Percentiles rank a stretch among this genome's conserved stretches.
Evolutionary conservation across 2,888 invertebrate genomes (phyloP).

Genomic region (Amphiduros pacificus): DNA sequence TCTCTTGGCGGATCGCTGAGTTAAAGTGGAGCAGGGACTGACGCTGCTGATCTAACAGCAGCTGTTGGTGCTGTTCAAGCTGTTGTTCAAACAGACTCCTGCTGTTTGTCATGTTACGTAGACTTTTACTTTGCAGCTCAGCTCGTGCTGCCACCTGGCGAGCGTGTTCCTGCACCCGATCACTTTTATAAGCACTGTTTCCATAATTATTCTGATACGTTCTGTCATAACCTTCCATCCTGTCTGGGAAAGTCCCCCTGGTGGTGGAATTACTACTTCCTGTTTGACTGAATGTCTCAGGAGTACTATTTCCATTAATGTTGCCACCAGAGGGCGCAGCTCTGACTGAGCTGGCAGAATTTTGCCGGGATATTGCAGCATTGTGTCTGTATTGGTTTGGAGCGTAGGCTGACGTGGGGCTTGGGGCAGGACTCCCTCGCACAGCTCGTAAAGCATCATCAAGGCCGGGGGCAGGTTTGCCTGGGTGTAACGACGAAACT

Average conservation of each 20-base stretch:
- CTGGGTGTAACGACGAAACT: conserved; percentile 5
- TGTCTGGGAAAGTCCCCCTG: too few species aligned
- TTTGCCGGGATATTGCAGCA: too few species aligned
- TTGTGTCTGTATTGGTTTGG: too few species aligned
- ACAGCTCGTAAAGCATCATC: conserved; percentile 47
- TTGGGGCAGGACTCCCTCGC: conserved; percentile 36
- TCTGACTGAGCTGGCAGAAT: too few species aligned
- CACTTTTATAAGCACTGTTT: conserved; percentile 4
- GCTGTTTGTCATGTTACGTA: conserved; percentile 46
- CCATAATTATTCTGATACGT: not conserved
- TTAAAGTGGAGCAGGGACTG: conserved; percentile 46
- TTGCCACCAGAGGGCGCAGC: too few species aligned
- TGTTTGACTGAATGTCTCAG: too few species aligned
- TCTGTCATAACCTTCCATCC: too few species aligned
- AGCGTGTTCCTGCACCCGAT: conserved; percentile 9
- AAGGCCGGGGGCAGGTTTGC: conserved; percentile 17
- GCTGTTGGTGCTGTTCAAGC: conserved; percentile 47
- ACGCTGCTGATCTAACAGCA: conserved; percentile 45
- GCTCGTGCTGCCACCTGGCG: conserved; percentile 21
- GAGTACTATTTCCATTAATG: too few species aligned
- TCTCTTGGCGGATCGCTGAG: conserved; percentile 44
- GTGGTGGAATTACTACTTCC: too few species aligned
- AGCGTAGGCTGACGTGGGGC: conserved; percentile 38
- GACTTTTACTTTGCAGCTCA: conserved; percentile 42
- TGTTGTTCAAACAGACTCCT: conserved; percentile 48